Percentiles rank a stretch among this genome's conserved stretches.
Evolutionary conservation across 2,888 invertebrate genomes (phyloP).

Genomic region (Notodonta dromedarius): DNA sequence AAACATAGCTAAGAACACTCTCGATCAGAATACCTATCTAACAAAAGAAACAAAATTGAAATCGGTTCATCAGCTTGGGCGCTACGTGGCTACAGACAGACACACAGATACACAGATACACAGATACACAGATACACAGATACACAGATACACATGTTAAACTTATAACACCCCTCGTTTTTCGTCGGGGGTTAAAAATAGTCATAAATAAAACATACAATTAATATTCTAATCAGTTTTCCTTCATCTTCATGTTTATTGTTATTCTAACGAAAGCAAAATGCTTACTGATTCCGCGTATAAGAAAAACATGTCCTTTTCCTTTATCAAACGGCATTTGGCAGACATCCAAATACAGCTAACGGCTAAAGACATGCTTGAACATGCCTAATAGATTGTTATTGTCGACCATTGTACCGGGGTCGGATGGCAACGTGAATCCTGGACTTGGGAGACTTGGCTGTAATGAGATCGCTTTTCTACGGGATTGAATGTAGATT

Average conservation of each 20-base stretch:
- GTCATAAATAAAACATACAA: no score
- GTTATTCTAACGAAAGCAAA: conserved; percentile 2
- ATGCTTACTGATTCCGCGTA: background rate
- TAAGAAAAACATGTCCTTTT: conserved; percentile 21
- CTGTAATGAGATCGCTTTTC: background rate
- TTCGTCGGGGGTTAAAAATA: no score
- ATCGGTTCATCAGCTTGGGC: no score
- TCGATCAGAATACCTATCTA: no score
- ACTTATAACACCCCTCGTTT: no score
- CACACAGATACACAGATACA: no score
- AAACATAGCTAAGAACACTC: no score
- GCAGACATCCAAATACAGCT: conserved; percentile 28
- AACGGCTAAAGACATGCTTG: conserved; percentile 27
- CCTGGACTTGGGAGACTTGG: background rate
- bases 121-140: no score
- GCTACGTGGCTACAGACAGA: no score
- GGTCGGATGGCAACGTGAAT: conserved; percentile 19
- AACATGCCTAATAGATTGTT: conserved; percentile 33
- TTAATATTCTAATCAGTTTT: background rate
- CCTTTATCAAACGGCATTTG: conserved; percentile 26
- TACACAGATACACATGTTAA: no score
- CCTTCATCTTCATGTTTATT: conserved; percentile 4
- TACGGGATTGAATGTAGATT: background rate
- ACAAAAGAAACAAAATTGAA: no score
- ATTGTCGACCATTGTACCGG: conserved; percentile 20